Base-by-base conservation (phyloP, 2,797 vertebrate species). In the Zenarchopterus dispar region DNA sequence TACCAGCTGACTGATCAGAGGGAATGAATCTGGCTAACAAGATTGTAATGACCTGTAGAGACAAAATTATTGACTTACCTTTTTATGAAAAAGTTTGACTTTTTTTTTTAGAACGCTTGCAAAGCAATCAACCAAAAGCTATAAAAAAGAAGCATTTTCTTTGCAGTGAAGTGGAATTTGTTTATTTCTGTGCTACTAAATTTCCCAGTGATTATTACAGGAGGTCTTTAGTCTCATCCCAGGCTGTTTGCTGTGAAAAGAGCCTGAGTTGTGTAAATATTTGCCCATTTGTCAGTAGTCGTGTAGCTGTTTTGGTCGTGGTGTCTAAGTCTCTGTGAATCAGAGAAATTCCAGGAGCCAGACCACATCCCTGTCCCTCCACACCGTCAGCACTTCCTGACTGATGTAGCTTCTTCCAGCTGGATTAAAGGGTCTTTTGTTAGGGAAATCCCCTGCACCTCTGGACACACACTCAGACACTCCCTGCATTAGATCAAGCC, bases 371-470 rank as follows among this genome's bases (percentile, higher is more conserved):
- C 62, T 52, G 68, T 66, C 69, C 59, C 74, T 58, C 62, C 59
- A 57, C 77, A 73, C 65, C 22, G 42, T 83, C 86, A 78, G 80
- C 84, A 71, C 69, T 87, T 63, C 62, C 70, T 78, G 80, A 82
- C 66, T 78, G 77, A 84, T 84, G 80, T 62, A 56, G 80, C 63
- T 77, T 79, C 77, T 77, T 70, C 73, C 77, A 70, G 43, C 50
- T 56, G 81, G 81, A 89, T 88, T 84, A 86, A 73, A 79, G 71
- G 56, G 62, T 78, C 84, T 87, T 39, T 92, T 90, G 86, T 89
- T 60, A 67, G 80, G 87, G 85, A 89, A 90, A 91, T 91, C 85
- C 84, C 85, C 86, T 41, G 61, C 75, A 87, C 72, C 73, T 78
- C 84, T 89, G 82, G 75, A 78, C n/a, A 62, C 77, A 81, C 73